Evolutionary conservation across 2,888 invertebrate genomes (phyloP).

Genomic region (Molorchus minor): DNA sequence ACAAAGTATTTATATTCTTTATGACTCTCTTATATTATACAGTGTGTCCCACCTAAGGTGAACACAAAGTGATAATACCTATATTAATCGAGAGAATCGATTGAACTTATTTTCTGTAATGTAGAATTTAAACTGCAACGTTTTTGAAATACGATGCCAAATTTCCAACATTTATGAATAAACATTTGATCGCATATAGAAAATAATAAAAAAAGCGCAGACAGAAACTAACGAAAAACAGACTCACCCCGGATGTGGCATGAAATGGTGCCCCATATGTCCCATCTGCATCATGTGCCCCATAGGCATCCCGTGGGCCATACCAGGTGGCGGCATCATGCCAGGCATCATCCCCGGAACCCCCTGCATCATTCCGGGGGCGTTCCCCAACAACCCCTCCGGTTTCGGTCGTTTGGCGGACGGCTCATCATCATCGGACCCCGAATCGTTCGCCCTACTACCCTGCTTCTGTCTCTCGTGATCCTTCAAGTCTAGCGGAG

Average conservation of each 20-base stretch:
- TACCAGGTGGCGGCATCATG: slow-evolving; percentile 67
- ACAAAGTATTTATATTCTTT: too few species aligned
- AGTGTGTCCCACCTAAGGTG: too few species aligned
- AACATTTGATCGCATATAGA: too few species aligned
- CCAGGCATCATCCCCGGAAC: slow-evolving; percentile 73
- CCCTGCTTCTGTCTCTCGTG: slow-evolving; percentile 86
- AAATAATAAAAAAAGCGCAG: too few species aligned
- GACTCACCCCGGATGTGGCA: slow-evolving; percentile 70
- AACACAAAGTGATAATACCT: too few species aligned
- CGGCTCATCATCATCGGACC: slow-evolving; percentile 85
- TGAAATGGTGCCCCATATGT: slow-evolving; percentile 79
- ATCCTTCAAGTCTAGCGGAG: slow-evolving; percentile 91
- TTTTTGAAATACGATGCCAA: too few species aligned
- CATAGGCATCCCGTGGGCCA: slow-evolving; percentile 63
- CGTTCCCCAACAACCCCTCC: slow-evolving; percentile 73
- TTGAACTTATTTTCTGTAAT: too few species aligned
- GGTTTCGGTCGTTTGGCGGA: slow-evolving; percentile 78
- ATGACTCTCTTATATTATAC: too few species aligned
- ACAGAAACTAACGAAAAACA: too few species aligned
- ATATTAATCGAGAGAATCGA: too few species aligned
- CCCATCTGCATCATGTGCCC: slow-evolving; percentile 70
- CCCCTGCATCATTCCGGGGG: slow-evolving; percentile 68
- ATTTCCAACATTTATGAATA: too few species aligned
- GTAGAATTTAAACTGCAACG: too few species aligned
- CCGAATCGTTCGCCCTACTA: slow-evolving; percentile 66